Percentiles rank a stretch among this genome's conserved stretches.
phyloP scores from a whole-genome alignment of 2,113 vertebrate species.

The Ariopsis seemanni region DNA sequence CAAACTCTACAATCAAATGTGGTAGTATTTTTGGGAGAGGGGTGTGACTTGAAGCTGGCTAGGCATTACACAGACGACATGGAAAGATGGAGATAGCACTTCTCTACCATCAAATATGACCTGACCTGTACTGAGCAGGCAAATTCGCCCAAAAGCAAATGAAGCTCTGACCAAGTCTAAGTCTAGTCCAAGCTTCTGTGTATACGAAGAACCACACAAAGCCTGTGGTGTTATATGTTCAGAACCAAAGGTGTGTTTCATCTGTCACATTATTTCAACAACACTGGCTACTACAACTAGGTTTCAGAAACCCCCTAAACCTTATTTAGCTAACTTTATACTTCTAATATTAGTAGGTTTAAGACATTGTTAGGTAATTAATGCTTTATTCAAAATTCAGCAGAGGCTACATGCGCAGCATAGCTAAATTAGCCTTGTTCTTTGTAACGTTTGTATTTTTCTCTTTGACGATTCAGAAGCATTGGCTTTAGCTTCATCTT shows the following conservation, averaged over 20 bases:
- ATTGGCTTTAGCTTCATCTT: slow-evolving; percentile 92
- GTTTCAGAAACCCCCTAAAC: too few species aligned
- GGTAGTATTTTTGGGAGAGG: too few species aligned
- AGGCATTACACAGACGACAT: too few species aligned
- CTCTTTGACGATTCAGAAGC: slow-evolving; percentile 71
- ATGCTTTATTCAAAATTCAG: background rate
- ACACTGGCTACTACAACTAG: background rate
- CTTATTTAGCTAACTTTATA: background rate
- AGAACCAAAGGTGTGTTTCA: background rate
- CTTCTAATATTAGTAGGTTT: background rate
- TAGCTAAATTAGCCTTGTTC: background rate
- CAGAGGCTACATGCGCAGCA: background rate
- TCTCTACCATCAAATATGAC: too few species aligned
- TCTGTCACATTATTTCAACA: background rate
- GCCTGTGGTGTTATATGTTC: background rate
- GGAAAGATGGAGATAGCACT: too few species aligned
- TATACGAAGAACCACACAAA: background rate
- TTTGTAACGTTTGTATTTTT: background rate
- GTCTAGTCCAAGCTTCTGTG: background rate
- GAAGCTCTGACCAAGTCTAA: too few species aligned
- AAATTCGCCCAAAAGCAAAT: too few species aligned
- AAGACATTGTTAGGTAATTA: background rate
- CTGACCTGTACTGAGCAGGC: too few species aligned
- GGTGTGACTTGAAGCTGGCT: too few species aligned
- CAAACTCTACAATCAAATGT: too few species aligned